Percentiles rank a stretch among this genome's conserved stretches.
phyloP scores from a whole-genome alignment of 2,113 vertebrate genomes.

The Tachuris rubrigastra region DNA sequence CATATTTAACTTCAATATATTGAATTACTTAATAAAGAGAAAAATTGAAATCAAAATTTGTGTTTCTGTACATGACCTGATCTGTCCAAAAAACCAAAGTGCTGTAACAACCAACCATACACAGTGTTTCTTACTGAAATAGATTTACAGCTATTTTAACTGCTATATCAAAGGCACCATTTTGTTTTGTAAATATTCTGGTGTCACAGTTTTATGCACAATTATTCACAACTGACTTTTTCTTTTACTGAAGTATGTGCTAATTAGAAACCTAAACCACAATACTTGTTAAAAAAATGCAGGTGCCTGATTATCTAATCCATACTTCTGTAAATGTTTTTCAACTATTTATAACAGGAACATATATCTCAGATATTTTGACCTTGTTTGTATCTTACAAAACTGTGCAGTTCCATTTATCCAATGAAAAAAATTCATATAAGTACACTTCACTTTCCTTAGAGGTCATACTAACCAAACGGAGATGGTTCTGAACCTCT shows the following conservation, averaged over 20 bases:
- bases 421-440: background rate
- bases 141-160: background rate
- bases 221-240: slow-evolving; percentile 11
- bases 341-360: background rate
- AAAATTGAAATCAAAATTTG: background rate
- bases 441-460: background rate
- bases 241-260: background rate
- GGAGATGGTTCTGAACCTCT: background rate
- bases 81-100: background rate
- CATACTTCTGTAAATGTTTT: background rate
- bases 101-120: background rate
- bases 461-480: background rate
- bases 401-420: background rate
- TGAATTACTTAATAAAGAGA: background rate
- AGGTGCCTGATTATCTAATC: slow-evolving; percentile 38
- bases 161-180: background rate
- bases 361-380: background rate
- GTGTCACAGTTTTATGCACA: background rate
- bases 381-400: background rate
- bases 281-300: background rate
- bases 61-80: background rate
- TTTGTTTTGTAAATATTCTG: slow-evolving; percentile 3
- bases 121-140: background rate
- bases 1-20: background rate
- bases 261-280: slow-evolving; percentile 51